Evolutionary conservation across 2,888 invertebrate species (phyloP), one percentile per base, ranked within the genome.

Genomic region (Resseliella maxima): DNA sequence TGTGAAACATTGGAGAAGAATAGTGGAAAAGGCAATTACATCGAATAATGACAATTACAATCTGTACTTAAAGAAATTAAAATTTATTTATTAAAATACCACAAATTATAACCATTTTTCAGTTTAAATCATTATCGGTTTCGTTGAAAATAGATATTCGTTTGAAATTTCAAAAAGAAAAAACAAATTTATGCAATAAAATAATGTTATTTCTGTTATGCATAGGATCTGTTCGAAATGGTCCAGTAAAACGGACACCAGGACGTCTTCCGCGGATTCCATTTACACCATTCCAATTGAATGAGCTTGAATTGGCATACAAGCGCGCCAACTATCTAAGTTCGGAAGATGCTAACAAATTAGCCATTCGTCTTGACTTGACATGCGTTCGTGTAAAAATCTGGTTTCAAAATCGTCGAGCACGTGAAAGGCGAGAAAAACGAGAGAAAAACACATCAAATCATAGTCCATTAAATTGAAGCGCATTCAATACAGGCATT

Each of bases 371-470:
- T 85, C 90, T 95, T 72, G 92, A 94, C 83, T 90, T 95, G 87
- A 94, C 94, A 0, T 94, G 94, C 89, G 94, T 93, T 24, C 92
- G 95, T 88, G 95, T 86, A 24, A 92, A 95, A 92, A 96, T 96
- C 88, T 96, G 96, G 96, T 96, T 96, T 90, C 95, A 96, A 93
- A 96, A 96, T 90, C 93, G 96, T 85, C 92, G 96, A 85, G 96
- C 96, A 0, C 92, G 95, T 46, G 95, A 95, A 89, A 92, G 95
- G 88, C 92, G 95, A 88, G 95, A 96, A 90, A 93, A 93, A 88
- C 90, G 91, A 0, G 91, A 90, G 88, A 38, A 41, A n/a, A 86
- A 59, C n/a, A 38, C 41, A 72, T n/a, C 35, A 10, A 35, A 15
- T n/a, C 31, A 15, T 18, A 31, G 15, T 21, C 15, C 27, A n/a